A percentile compares a stretch with the other conserved stretches of the same genome.
Evolutionary conservation across 2,888 invertebrate species (phyloP).

Genomic region (Caenorhabditis sp.): DNA sequence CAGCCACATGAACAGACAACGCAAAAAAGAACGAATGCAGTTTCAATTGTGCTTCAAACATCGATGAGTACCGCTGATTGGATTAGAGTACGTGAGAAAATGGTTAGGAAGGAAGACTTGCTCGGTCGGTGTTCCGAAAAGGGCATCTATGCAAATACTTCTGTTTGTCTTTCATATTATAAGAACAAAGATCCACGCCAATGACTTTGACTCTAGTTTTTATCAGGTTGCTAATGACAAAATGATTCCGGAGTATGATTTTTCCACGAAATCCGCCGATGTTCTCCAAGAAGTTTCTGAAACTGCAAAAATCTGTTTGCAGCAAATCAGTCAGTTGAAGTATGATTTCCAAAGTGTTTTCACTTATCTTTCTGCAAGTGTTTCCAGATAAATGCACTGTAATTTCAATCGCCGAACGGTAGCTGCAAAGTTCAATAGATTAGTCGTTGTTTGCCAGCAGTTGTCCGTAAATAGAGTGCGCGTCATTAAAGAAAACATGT

Average conservation of each 20-base stretch:
- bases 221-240: no score
- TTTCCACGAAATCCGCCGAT: no score
- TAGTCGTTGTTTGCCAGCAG: slow-evolving; percentile 34
- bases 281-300: no score
- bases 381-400: background rate
- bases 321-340: no score
- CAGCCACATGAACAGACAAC: slow-evolving; percentile 45
- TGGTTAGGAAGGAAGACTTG: slow-evolving; percentile 9
- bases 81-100: slow-evolving; percentile 49
- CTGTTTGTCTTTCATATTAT: slow-evolving; percentile 23
- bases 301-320: no score
- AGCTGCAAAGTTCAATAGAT: slow-evolving; percentile 26
- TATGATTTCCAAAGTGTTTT: no score
- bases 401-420: slow-evolving; percentile 25
- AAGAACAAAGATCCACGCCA: background rate
- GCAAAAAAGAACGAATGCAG: slow-evolving; percentile 55
- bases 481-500: slow-evolving; percentile 45
- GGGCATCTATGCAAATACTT: background rate
- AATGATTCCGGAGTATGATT: no score
- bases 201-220: no score
- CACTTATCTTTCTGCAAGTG: no score
- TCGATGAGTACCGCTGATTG: slow-evolving; percentile 46
- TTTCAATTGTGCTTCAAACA: slow-evolving; percentile 56
- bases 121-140: slow-evolving; percentile 27
- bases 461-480: slow-evolving; percentile 46